Conservation (phyloP, 2,888 invertebrate species). For the Polyploca ridens region DNA sequence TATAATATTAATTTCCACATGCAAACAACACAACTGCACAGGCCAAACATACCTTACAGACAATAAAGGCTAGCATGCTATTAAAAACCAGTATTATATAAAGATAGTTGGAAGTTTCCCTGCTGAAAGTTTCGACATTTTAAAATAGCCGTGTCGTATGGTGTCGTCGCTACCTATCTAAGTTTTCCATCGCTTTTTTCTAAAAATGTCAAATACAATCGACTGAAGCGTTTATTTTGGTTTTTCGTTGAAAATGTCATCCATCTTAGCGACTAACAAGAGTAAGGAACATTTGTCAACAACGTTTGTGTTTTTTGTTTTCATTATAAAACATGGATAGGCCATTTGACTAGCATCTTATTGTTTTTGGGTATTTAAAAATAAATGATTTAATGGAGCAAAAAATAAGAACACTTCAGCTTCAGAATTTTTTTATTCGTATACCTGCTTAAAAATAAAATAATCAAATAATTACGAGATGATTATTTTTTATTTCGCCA, state of each 20-base stretch:
- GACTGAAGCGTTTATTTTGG: constrained; percentile 1
- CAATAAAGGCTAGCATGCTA: too few species aligned
- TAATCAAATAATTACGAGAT: too few species aligned
- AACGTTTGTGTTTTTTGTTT: background rate
- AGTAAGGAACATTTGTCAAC: background rate
- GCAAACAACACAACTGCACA: too few species aligned
- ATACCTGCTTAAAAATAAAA: too few species aligned
- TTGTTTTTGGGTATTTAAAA: background rate
- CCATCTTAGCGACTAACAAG: background rate
- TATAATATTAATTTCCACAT: too few species aligned
- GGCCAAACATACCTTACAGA: too few species aligned
- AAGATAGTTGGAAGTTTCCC: too few species aligned
- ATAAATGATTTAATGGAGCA: background rate
- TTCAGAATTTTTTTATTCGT: background rate
- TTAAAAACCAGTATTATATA: too few species aligned
- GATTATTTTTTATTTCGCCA: too few species aligned
- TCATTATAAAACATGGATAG: background rate
- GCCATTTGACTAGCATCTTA: background rate
- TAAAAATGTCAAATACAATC: background rate
- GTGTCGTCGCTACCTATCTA: background rate
- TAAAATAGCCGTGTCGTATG: background rate
- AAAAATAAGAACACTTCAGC: background rate
- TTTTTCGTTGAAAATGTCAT: constrained; percentile 3
- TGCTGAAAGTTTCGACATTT: background rate
- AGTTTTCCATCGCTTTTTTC: background rate